A percentile compares a stretch with the other conserved stretches of the same genome.
Evolutionary conservation across 1,140 invertebrate genomes (phyloP).

Genomic region (Nasonia vitripennis): DNA sequence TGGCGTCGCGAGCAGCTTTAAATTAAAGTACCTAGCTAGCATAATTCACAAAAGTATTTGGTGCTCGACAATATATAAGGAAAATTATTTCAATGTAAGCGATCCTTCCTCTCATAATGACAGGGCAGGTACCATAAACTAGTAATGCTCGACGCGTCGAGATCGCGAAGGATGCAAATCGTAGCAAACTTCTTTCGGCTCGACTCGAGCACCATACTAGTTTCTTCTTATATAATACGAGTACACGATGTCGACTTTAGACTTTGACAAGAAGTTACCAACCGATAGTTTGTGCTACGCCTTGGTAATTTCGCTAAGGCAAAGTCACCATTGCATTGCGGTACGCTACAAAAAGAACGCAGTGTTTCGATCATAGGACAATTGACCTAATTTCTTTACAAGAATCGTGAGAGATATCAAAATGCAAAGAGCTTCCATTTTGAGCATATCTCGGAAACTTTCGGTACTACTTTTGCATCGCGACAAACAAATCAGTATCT

Average conservation of each 20-base stretch:
- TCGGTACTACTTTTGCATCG: slow-evolving; percentile 24
- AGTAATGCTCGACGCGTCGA: slow-evolving; percentile 27
- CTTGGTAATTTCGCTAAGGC: slow-evolving; percentile 29
- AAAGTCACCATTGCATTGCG: slow-evolving; percentile 41
- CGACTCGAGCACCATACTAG: slow-evolving; percentile 38
- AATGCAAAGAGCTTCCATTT: slow-evolving; percentile 24
- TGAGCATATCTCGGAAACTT: slow-evolving; percentile 1
- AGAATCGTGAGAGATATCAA: slow-evolving; percentile 36
- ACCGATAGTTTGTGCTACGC: slow-evolving; percentile 24
- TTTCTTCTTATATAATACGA: slow-evolving; percentile 35
- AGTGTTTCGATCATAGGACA: slow-evolving; percentile 25
- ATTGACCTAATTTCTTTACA: slow-evolving; percentile 28
- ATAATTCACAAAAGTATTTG: slow-evolving; percentile 49
- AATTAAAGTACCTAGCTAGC: slow-evolving; percentile 51
- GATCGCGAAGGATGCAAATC: slow-evolving; percentile 19
- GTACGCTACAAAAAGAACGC: slow-evolving; percentile 40
- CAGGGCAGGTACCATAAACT: slow-evolving; percentile 36
- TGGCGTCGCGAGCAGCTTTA: slow-evolving; percentile 31
- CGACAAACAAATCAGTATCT: slow-evolving; percentile 46
- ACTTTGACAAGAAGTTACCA: slow-evolving; percentile 44
- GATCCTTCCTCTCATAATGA: slow-evolving; percentile 26
- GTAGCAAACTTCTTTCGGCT: slow-evolving; percentile 7
- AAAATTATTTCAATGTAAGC: slow-evolving; percentile 39
- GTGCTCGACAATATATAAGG: slow-evolving; percentile 46
- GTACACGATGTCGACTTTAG: slow-evolving; percentile 34